These are phyloP conservation scores for Drosophila nikananu DNA, from an alignment of 1,140 invertebrate genomes.

Conservation along the genomic window DNA sequence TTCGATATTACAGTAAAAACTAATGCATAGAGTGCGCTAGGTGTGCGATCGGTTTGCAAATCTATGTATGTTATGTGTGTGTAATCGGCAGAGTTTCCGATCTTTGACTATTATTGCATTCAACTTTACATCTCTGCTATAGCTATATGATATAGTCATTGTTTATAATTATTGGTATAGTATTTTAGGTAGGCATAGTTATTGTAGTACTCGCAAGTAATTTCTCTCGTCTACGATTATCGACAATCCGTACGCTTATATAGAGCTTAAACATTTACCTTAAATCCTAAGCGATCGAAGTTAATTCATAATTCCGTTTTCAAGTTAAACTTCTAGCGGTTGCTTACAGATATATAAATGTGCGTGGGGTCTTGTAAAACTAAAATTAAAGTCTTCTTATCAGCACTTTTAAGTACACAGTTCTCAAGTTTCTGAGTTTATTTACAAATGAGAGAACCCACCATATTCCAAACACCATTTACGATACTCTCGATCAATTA, in stretches of 20 bases:
- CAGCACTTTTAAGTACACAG: conserved; percentile 48
- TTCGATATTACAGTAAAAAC: conserved; percentile 55
- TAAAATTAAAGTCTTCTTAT: conserved; percentile 61
- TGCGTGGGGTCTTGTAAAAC: conserved; percentile 57
- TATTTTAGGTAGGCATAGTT: conserved; percentile 59
- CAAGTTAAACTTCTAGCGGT: conserved; percentile 59
- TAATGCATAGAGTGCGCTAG: conserved; percentile 25
- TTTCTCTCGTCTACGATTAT: conserved; percentile 50
- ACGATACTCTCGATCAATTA: conserved; percentile 5
- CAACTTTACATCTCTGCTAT: conserved; percentile 65
- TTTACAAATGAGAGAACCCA: conserved; percentile 40
- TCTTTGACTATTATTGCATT: conserved; percentile 67
- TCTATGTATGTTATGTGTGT: conserved; percentile 20
- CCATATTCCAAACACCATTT: conserved; percentile 6
- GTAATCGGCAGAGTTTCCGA: conserved; percentile 14
- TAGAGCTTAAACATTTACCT: conserved; percentile 64
- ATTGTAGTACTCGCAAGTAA: conserved; percentile 70
- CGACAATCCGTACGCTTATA: conserved; percentile 71
- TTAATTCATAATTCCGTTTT: conserved; percentile 44
- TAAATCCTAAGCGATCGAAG: conserved; percentile 55
- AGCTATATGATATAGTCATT: conserved; percentile 57
- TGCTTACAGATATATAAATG: conserved; percentile 39
- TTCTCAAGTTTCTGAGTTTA: conserved; percentile 30
- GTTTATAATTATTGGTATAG: conserved; percentile 47
- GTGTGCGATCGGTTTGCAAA: conserved; percentile 34